Conservation (phyloP, 2,797 vertebrate species). For the Peromyscus nudipes region DNA sequence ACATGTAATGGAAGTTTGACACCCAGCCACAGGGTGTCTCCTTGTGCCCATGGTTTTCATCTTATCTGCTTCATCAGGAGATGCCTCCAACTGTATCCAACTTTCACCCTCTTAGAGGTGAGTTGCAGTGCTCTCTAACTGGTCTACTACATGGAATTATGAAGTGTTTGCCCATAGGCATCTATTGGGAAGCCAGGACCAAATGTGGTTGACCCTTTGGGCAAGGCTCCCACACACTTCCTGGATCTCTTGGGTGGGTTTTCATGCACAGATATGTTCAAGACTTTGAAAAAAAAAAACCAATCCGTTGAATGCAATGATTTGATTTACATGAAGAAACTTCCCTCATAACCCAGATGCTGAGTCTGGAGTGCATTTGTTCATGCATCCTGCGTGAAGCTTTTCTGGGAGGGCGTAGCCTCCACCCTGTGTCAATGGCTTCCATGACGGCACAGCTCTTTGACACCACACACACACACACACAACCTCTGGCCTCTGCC, state of each 20-base stretch:
- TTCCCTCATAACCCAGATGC: background rate
- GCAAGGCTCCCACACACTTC: background rate
- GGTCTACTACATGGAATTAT: background rate
- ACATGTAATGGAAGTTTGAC: background rate
- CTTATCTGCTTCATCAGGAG: background rate
- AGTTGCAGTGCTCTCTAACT: background rate
- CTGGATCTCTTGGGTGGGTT: background rate
- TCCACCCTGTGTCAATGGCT: background rate
- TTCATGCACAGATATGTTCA: background rate
- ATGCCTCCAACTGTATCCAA: background rate
- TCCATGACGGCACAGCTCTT: accelerated
- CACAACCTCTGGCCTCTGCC: background rate
- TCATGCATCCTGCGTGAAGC: accelerated
- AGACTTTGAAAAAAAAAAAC: background rate
- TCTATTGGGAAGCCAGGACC: background rate
- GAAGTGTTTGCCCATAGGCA: background rate
- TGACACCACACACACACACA: no score
- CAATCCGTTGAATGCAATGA: background rate
- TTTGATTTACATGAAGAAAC: background rate
- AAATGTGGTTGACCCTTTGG: background rate
- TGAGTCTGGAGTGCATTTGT: background rate
- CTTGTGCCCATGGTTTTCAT: accelerated
- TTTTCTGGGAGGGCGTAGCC: accelerated
- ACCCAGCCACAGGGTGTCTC: background rate
- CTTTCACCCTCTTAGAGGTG: background rate